Percentiles rank a stretch among this genome's conserved stretches.
phyloP scores from a whole-genome alignment of 2,888 invertebrate genomes.

The Steinernema scapterisci region DNA sequence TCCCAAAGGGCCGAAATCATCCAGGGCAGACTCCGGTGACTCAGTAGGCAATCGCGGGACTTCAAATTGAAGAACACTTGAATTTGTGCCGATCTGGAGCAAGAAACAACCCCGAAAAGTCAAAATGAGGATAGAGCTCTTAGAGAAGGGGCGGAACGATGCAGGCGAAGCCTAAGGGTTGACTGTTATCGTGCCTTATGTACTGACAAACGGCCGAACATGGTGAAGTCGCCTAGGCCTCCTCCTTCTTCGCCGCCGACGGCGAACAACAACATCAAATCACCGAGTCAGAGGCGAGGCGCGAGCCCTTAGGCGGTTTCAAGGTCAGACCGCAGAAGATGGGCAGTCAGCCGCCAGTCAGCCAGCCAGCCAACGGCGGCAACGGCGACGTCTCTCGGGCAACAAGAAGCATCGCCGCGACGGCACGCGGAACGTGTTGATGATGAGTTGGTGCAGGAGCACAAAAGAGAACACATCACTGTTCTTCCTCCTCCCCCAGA shows the following conservation, averaged over 20 bases:
- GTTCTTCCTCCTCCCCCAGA: too few species aligned
- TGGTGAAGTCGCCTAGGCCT: not conserved
- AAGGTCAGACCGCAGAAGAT: conserved; percentile 2
- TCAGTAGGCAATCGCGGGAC: too few species aligned
- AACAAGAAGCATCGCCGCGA: not conserved
- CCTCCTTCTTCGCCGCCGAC: too few species aligned
- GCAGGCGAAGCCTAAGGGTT: not conserved
- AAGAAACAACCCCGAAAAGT: too few species aligned
- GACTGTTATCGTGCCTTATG: not conserved
- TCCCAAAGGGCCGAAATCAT: too few species aligned
- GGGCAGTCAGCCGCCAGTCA: too few species aligned
- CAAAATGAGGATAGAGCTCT: too few species aligned
- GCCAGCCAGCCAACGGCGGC: not conserved
- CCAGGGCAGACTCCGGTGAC: too few species aligned
- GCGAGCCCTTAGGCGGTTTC: conserved; percentile 30
- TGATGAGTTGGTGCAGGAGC: too few species aligned
- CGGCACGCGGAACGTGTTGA: not conserved
- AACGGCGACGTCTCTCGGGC: not conserved
- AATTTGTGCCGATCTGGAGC: too few species aligned
- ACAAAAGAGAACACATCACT: too few species aligned
- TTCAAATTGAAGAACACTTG: too few species aligned
- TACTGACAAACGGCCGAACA: conserved; percentile 17
- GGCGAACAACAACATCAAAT: conserved; percentile 22
- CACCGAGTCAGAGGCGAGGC: conserved; percentile 1
- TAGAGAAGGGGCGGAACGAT: not conserved